These are phyloP conservation scores for Apeira syringaria DNA, from an alignment of 2,888 invertebrate species.

Conservation along the genomic window DNA sequence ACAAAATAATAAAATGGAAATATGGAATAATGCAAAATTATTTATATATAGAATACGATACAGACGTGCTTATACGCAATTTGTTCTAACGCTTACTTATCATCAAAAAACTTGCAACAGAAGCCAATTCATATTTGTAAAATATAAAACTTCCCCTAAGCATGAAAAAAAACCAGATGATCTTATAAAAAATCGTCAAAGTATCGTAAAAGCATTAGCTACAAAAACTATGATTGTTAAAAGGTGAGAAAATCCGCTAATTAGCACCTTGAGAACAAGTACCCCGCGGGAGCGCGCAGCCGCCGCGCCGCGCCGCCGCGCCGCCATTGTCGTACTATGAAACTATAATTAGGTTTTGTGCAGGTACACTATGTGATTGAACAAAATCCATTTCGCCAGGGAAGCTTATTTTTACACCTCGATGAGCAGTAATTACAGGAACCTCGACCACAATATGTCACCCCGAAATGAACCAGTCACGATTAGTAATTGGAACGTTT, in stretches of 20 bases:
- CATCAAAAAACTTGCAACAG: no score
- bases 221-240: constrained; percentile 52
- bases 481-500: constrained; percentile 57
- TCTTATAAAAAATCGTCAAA: constrained; percentile 40
- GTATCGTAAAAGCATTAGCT: constrained; percentile 32
- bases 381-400: constrained; percentile 41
- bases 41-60: no score
- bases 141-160: constrained; percentile 32
- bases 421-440: constrained; percentile 65
- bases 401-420: constrained; percentile 63
- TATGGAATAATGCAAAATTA: no score
- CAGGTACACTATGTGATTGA: constrained; percentile 45
- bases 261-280: constrained; percentile 60
- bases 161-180: constrained; percentile 33
- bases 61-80: no score
- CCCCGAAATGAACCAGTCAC: constrained; percentile 58
- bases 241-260: constrained; percentile 81
- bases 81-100: no score
- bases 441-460: constrained; percentile 50
- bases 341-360: constrained; percentile 78
- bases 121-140: constrained; percentile 21
- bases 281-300: constrained; percentile 58
- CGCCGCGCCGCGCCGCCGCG: constrained; percentile 45
- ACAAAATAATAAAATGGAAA: no score
- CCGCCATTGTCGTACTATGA: constrained; percentile 56